Evolutionary conservation across 2,113 vertebrate species (phyloP).

Genomic region (Macquaria ambigua): DNA sequence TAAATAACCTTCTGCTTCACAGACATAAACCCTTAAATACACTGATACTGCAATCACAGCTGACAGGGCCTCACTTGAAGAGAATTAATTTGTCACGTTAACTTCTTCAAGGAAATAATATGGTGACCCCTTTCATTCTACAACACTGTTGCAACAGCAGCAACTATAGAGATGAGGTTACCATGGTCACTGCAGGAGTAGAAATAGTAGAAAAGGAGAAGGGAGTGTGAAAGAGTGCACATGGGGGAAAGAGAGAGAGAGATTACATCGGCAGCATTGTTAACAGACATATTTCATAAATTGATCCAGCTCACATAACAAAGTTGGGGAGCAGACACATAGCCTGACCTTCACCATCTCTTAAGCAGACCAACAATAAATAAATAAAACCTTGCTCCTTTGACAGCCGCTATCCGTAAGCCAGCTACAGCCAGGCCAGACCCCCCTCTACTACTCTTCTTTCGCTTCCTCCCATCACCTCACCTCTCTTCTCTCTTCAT

Average conservation of each 20-base stretch:
- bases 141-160: conserved; percentile 41
- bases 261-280: conserved; percentile 81
- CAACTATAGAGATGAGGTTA: conserved; percentile 62
- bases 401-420: conserved; percentile 83
- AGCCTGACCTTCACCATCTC: conserved; percentile 87
- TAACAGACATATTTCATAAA: conserved; percentile 87
- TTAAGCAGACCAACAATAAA: conserved; percentile 86
- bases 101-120: conserved; percentile 60
- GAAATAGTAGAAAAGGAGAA: conserved; percentile 50
- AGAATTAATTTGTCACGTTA: conserved; percentile 60
- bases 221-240: conserved; percentile 45
- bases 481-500: conserved; percentile 67
- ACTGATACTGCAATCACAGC: conserved; percentile 56
- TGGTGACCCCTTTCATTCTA: conserved; percentile 65
- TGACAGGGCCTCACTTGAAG: conserved; percentile 46
- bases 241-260: conserved; percentile 34
- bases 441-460: conserved; percentile 59
- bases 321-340: conserved; percentile 78
- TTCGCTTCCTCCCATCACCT: conserved; percentile 62
- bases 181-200: conserved; percentile 67
- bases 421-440: conserved; percentile 63
- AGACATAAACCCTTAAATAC: conserved; percentile 47
- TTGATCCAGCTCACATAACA: conserved; percentile 82
- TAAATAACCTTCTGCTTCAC: conserved; percentile 54
- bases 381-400: conserved; percentile 83